Base-by-base conservation (phyloP, 1,140 invertebrate genomes). In the Drosophila tristis region DNA sequence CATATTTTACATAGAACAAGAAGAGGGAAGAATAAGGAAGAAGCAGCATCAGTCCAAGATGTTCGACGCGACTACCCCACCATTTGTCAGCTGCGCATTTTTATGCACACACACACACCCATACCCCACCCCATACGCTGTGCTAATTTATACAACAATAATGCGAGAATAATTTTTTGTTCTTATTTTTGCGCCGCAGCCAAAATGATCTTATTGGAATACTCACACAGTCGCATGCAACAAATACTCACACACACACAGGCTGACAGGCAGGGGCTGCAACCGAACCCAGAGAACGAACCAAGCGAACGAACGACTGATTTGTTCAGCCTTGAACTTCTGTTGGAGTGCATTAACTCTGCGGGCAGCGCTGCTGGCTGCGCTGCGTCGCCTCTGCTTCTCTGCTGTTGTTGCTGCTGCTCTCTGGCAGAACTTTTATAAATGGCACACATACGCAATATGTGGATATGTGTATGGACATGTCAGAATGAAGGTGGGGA, bases 321-420 rank as follows among this genome's bases (percentile, higher is more conserved):
- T 90, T 90, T 84, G 87, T 82, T 89, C 89, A 90, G 87, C 87
- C 87, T 90, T 90, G 87, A 90, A 90, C 87, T 90, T 90, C 87
- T 90, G 70, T 71, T 54, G 65, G 87, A 90, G 87, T 90, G 87
- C 87, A 90, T 90, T 90, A 90, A 90, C 87, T 90, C 78, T 87
- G 74, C 68, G 75, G 57, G 44, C 80, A 51, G 49, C 55, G 72
- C 61, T 48, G 53, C 63, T 31, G 31, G 31, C 31, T 31, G 31
- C 31, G 31, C 31, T 31, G 31, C 31, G 31, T 31, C 8, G 31
- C 7, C 31, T 31, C 31, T 31, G 31, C 31, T 31, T 31, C 8
- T 2, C 31, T 63, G 43, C 29, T 54, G 63, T 45, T 6, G 55
- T 47, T 44, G 59, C 47, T 23, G 43, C 20, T 59, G 60, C 73